Conservation (phyloP, 2,113 vertebrate species). For the Jaculus jaculus region DNA sequence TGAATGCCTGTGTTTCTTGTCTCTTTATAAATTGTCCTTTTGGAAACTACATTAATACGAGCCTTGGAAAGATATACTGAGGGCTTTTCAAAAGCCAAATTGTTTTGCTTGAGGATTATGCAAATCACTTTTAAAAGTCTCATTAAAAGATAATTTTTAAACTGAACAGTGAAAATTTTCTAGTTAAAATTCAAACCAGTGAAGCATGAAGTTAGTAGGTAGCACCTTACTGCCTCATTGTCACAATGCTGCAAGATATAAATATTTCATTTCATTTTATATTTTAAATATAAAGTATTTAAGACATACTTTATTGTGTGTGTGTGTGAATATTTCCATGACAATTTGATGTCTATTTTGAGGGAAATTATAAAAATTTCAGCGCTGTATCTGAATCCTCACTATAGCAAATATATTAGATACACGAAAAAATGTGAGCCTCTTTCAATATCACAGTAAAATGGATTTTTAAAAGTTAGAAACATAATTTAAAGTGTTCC, state of each 20-base stretch:
- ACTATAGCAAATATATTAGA: background rate
- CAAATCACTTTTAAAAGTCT: conserved; percentile 81
- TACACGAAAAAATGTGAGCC: background rate
- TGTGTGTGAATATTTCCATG: conserved; percentile 4
- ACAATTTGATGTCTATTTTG: conserved; percentile 57
- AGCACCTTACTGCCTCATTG: conserved; percentile 37
- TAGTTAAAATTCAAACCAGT: conserved; percentile 78
- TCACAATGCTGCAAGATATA: background rate
- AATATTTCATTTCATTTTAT: conserved; percentile 65
- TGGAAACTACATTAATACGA: conserved; percentile 77
- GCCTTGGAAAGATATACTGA: background rate
- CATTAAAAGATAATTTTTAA: conserved; percentile 85
- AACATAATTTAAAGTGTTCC: background rate
- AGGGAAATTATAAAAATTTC: conserved; percentile 30
- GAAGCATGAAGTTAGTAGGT: conserved; percentile 65
- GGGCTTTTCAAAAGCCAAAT: conserved; percentile 72
- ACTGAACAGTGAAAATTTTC: conserved; percentile 67
- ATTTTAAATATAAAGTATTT: conserved; percentile 52
- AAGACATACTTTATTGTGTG: conserved; percentile 19
- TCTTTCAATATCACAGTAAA: background rate
- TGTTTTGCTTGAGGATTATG: conserved; percentile 83
- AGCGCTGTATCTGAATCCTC: conserved; percentile 1
- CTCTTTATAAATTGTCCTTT: conserved; percentile 74
- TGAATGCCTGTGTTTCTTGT: conserved; percentile 77
- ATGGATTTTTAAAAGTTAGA: background rate